Evolutionary conservation across 2,888 invertebrate genomes (phyloP), one percentile per base, ranked within the genome.

Genomic region (Cordilura impudica): DNA sequence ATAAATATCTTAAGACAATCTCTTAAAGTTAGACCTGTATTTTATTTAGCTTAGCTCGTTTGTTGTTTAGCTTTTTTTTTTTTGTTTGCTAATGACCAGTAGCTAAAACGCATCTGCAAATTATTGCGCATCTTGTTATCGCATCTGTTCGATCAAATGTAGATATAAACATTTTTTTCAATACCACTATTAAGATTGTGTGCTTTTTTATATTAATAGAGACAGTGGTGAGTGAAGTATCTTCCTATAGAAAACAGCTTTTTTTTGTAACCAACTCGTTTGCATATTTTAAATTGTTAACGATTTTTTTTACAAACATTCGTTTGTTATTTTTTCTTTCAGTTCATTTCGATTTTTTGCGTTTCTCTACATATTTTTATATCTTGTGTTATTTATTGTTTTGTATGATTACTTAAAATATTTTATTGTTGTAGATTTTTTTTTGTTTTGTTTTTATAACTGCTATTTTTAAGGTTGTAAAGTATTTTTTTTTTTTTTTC

Each of bases 91-190:
- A 84, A 84, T 86, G 86, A 87, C 87, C 86, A 86, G 86, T 86
- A 87, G 87, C 86, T 75, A 63, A 84, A 84, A 85, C 83, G 85
- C 86, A 86, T 74, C 86, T 83, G 85, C 86, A 86, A 78, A 81
- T 82, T 86, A 85, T 81, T 81, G 82, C 82, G 81, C 83, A 82
- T 82, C 82, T 83, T 78, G 81, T 83, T 83, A 83, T 83, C 83
- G 81, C 82, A 82, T 81, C 81, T 83, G 81, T 81, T 81, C 71
- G 82, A 82, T 82, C 83, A 75, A 73, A 72, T 67, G 75, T 58
- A 72, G 78, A 72, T 81, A 29, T 54, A 23, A 53, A 61, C 54
- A 69, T 53, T 18, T 35, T 51, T 45, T 18, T 49, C 16, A 60
- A n/a, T 45, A 43, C 45, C n/a, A 47, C 49, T 65, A 61, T 67